Evolutionary conservation across 2,113 vertebrate genomes (phyloP), one percentile per base, ranked within the genome.

Genomic region (Ailurus styani): DNA sequence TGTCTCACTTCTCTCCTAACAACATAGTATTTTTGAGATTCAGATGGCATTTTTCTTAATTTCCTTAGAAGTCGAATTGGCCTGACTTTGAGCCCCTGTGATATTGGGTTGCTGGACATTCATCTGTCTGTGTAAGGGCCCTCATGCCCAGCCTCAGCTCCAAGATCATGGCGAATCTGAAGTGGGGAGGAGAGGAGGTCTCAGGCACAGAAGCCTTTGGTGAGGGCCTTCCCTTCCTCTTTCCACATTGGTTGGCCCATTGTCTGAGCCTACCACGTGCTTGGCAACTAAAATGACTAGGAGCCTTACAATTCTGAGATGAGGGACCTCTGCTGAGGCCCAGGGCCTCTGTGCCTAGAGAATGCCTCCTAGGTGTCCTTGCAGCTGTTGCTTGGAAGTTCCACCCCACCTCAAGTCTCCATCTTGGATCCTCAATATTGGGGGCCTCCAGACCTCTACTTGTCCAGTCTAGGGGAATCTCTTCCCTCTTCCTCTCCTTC

Each of bases 151-250:
- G 3, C 20, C 6, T 60, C 14, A n/a, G 4, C 60, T n/a, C 29
- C 29, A 29, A 62, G 68, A 18, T 82, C n/a, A 5, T 2, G 31
- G 55, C 15, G 23, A n/a, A 29, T 25, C n/a, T 27, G 20, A 4
- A 34, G 4, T 8, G 20, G 1, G 37, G 14, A 52, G 54, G 17
- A 25, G 1, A 31, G 40, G 3, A 2, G 8, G 12, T 14, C 23
- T 40, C 6, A 14, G 82, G 45, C 34, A 60, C 15, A 34, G 27
- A 75, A 68, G 34, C 6, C 3, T 47, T 57, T 54, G 23, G 29
- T 14, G 25, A 88, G 64, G n/a, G 4, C 31, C 5, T 4, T 14
- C 12, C 7, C 21, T 15, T 62, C 4, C 52, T 85, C 50, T 0
- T 40, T 75, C 72, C 20, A 23, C 20, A 7, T 1, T 18, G 42